Evolutionary conservation across 2,113 vertebrate species (phyloP), one percentile per base, ranked within the genome.

Genomic region (Cromileptes altivelis): DNA sequence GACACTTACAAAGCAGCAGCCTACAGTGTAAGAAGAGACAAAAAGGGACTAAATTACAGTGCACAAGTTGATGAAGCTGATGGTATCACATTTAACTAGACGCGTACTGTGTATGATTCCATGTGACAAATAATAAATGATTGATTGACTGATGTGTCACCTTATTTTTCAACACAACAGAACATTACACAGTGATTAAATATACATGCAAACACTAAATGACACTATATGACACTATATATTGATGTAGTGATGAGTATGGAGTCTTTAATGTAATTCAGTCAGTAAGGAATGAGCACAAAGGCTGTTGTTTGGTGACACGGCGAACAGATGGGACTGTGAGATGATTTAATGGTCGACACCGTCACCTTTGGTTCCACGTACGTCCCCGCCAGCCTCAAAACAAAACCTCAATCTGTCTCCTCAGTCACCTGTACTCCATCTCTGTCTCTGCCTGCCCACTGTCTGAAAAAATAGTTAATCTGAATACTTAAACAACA

Each of bases 331-430:
- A 40, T 70, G 40, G 11, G 23, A 5, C 33, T 60, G 27, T 12
- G 14, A 56, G 33, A n/a, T 64, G n/a, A 71, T 71, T 64, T 62
- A 56, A 40, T 30, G 40, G 19, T 12, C 25, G 10, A 64, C 57
- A 27, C 4, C 0, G 23, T 45, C 50, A 69, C 14, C 52, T 82
- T 40, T 45, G 15, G 30, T 61, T 40, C 18, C 33, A 17, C 1
- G 1, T 60, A 10, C 23, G 40, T 78, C n/a, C 47, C 27, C 30
- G 37, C 45, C 6, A 9, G 47, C 40, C 56, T 27, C 12, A 21
- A 80, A 75, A 69, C 18, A 57, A 70, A 64, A 57, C 70, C 57
- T 27, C 67, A 40, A 18, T 60, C 71, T 49, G 17, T 80, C 25
- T 40, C 62, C 11, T 61, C 53, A 25, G 49, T 52, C 68, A 68